phyloP scores from a whole-genome alignment of 2,797 vertebrate genomes.

The Syngnathus acus region DNA sequence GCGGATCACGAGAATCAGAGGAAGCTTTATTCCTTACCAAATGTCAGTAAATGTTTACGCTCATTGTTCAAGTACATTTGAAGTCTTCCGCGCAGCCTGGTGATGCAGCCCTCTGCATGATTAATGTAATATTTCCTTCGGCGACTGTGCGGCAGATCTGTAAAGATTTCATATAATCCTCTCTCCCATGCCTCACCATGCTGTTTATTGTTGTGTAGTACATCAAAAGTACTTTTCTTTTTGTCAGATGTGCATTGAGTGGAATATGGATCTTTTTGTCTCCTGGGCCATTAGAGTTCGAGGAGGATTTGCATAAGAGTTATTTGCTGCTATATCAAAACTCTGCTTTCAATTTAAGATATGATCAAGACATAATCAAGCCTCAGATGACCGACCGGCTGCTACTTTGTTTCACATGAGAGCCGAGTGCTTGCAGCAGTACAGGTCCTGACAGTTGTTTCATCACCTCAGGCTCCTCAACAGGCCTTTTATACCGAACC shows the following conservation, averaged over 20 bases:
- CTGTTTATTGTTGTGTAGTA: not conserved
- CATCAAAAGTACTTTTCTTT: not conserved
- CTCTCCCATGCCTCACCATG: not conserved
- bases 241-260: not conserved
- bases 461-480: constrained; percentile 61
- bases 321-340: not conserved
- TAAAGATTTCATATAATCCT: not conserved
- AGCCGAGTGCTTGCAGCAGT: not conserved
- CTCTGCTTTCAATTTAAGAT: not conserved
- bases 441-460: not conserved
- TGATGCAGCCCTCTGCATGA: not conserved
- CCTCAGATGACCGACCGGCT: not conserved
- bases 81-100: not conserved
- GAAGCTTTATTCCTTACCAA: not conserved
- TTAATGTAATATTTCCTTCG: not conserved
- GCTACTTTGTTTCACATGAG: not conserved
- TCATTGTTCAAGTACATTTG: not conserved
- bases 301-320: not conserved
- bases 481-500: constrained; percentile 67
- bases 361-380: not conserved
- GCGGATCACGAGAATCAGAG: not conserved
- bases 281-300: not conserved
- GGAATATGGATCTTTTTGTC: not conserved
- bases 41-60: not conserved
- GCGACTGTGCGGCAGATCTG: not conserved